These are phyloP conservation scores for Cinclus cinclus DNA, from an alignment of 2,113 vertebrate genomes.

Conservation along the genomic window DNA sequence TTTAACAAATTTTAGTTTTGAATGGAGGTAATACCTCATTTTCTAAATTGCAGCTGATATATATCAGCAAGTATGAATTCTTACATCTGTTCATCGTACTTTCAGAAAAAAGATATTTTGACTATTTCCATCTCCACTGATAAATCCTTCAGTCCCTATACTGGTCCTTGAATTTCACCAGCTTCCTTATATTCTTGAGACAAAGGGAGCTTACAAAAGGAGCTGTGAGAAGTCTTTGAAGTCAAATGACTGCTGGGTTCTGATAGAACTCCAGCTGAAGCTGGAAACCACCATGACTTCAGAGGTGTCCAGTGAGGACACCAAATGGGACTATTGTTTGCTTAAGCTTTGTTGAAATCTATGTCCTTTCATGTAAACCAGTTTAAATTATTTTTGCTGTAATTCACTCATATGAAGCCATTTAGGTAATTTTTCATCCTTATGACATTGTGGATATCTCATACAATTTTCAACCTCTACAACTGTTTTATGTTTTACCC, in stretches of 20 bases:
- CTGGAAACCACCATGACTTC: neutral
- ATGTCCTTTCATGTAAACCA: neutral
- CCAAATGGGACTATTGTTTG: neutral
- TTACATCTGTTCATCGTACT: neutral
- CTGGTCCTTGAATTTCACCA: neutral
- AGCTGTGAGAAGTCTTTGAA: neutral
- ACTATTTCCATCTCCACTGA: neutral
- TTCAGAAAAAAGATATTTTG: neutral
- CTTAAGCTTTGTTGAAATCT: neutral
- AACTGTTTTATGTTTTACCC: neutral
- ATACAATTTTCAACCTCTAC: neutral
- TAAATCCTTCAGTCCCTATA: neutral
- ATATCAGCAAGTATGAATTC: neutral
- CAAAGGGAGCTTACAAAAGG: neutral
- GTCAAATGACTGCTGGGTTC: neutral
- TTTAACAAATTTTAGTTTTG: neutral
- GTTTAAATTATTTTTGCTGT: neutral
- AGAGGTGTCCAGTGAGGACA: neutral
- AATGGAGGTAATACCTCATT: neutral
- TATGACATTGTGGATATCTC: neutral
- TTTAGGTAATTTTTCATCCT: neutral
- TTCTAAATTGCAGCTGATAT: neutral
- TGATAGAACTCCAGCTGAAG: neutral
- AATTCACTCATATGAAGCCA: neutral
- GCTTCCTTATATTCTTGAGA: neutral